Base-by-base conservation (phyloP, 2,888 invertebrate genomes). In the Phalangium opilio region DNA sequence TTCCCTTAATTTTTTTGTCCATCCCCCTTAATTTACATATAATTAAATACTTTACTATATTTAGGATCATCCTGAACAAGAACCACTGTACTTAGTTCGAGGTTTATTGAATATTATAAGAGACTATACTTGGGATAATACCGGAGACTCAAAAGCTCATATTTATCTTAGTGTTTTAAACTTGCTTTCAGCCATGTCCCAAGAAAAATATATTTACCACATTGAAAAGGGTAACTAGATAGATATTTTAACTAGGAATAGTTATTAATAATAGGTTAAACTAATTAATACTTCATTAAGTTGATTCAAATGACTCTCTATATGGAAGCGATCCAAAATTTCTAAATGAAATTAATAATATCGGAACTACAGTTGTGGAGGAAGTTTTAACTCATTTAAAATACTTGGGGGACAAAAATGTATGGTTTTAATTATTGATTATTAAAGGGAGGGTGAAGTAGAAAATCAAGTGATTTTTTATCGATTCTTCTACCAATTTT, bases 301-400 rank as follows among this genome's bases (percentile, higher is more conserved):
- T 93, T 51, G 81, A 91, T 61, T 89, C 91, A 3, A 95, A 95
- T 64, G 91, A 95, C 66, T 75, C 80, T 48, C 69, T 95, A 36
- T 95, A 93, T 63, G 91, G 91, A 7, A 78, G 80, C 11, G 90
- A 91, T 68, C 75, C 78, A 12, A 85, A 87, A 66, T 93, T 87
- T 64, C 70, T 90, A 43, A 69, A 71, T 2, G 84, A 85, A 65
- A 72, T 91, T 2, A 79, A 84, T 60, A 77, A 75, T 61, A 77
- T 85, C 62, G 79, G 81, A 53, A 75, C 77, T 0, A 76, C 81
- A 54, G 71, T 90, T 45, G 71, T 89, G 34, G 81, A 83, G 57
- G 81, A 86, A 65, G 70, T 89, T 50, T 65, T 87, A 4, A 68
- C 71, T 1, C 75, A 78, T 52, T 65, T 86, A 19, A 81, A 79